Conservation (phyloP, 2,113 vertebrate genomes). For the Saccopteryx leptura region DNA sequence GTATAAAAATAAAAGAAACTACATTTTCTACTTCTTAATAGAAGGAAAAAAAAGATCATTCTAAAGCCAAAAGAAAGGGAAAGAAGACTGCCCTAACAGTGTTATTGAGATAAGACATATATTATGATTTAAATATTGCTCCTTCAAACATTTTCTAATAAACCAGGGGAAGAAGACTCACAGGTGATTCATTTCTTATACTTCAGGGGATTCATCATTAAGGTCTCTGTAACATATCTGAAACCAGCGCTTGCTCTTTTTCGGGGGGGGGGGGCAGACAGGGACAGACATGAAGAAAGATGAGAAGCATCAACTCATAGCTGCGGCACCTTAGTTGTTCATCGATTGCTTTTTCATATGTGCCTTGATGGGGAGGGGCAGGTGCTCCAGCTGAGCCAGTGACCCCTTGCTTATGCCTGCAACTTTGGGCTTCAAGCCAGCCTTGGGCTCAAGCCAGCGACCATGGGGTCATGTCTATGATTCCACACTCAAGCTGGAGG, state of each 20-base stretch:
- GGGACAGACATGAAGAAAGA: no score
- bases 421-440: no score
- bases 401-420: no score
- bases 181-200: background rate
- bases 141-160: background rate
- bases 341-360: no score
- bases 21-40: background rate
- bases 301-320: no score
- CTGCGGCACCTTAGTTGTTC: no score
- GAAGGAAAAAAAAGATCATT: background rate
- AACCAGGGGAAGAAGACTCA: background rate
- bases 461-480: no score
- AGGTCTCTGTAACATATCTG: background rate
- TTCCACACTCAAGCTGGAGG: no score
- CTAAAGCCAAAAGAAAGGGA: background rate
- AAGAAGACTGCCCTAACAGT: background rate
- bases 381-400: no score
- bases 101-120: background rate
- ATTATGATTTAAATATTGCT: background rate
- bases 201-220: background rate
- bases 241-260: background rate
- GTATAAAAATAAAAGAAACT: background rate
- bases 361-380: no score
- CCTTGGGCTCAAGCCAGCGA: no score
- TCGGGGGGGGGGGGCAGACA: no score